Evolutionary conservation across 2,888 invertebrate species (phyloP).

Genomic region (Cantharis lateralis): DNA sequence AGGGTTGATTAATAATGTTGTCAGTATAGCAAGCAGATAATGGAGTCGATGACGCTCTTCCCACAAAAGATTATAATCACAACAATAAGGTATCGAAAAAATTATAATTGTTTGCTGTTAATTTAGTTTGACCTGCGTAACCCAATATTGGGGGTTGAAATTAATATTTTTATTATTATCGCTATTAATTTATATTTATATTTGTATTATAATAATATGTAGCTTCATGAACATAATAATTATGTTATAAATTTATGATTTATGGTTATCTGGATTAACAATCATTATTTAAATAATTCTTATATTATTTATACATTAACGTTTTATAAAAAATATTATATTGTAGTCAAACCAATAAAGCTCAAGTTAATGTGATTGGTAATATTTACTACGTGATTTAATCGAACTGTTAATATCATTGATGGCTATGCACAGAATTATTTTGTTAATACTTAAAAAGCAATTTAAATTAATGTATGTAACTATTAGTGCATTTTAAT

Average conservation of each 20-base stretch:
- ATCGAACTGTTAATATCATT: not conserved
- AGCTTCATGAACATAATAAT: not conserved
- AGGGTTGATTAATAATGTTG: not conserved
- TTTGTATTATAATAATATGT: not conserved
- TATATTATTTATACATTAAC: not conserved
- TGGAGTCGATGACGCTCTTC: not conserved
- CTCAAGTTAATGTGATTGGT: not conserved
- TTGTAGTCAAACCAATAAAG: not conserved
- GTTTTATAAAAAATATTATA: not conserved
- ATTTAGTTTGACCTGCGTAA: not conserved
- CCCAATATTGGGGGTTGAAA: not conserved
- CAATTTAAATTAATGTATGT: not conserved
- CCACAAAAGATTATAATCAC: not conserved
- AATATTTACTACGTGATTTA: not conserved
- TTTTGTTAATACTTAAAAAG: slow-evolving; percentile 2
- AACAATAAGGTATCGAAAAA: not conserved
- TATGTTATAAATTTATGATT: not conserved
- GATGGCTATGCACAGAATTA: not conserved
- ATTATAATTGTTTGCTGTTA: not conserved
- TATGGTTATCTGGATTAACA: not conserved
- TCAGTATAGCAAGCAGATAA: not conserved
- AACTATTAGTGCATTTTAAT: not conserved
- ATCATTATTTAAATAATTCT: not conserved
- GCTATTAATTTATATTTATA: not conserved
- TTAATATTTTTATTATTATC: not conserved